Percentiles rank a stretch among this genome's conserved stretches.
phyloP scores from a whole-genome alignment of 2,113 vertebrate genomes.

The Ahaetulla prasina region DNA sequence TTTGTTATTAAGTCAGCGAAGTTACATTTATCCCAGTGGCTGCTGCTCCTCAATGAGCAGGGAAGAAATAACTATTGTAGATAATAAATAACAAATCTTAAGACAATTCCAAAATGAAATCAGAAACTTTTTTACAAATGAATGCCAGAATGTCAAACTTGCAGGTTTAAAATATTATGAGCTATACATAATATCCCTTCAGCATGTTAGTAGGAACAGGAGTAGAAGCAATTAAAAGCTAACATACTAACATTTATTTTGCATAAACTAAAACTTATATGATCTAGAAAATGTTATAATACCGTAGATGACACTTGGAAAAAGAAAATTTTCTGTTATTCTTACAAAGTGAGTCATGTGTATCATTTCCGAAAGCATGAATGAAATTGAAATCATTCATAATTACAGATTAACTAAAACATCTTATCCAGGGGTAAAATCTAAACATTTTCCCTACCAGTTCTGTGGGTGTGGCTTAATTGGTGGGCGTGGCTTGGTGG shows the following conservation, averaged over 20 bases:
- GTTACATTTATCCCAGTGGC: neutral
- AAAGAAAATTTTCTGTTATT: neutral
- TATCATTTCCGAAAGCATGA: neutral
- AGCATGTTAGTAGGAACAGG: neutral
- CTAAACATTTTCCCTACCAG: no score
- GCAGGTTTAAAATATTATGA: neutral
- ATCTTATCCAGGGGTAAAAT: no score
- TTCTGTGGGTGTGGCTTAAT: no score
- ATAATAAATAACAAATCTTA: neutral
- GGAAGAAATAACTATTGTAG: neutral
- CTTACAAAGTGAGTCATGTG: neutral
- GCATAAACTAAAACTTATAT: neutral
- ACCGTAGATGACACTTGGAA: neutral
- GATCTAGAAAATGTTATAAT: neutral
- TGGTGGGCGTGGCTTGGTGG: no score
- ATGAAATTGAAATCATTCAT: neutral
- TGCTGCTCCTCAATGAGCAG: neutral
- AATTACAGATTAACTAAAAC: neutral
- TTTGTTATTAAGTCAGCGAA: neutral
- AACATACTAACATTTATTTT: neutral
- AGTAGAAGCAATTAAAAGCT: neutral
- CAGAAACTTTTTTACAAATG: neutral
- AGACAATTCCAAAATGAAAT: neutral
- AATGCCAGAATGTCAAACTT: neutral
- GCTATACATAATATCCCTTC: neutral